Evolutionary conservation across 2,888 invertebrate genomes (phyloP).

Genomic region (Tachina lurida): DNA sequence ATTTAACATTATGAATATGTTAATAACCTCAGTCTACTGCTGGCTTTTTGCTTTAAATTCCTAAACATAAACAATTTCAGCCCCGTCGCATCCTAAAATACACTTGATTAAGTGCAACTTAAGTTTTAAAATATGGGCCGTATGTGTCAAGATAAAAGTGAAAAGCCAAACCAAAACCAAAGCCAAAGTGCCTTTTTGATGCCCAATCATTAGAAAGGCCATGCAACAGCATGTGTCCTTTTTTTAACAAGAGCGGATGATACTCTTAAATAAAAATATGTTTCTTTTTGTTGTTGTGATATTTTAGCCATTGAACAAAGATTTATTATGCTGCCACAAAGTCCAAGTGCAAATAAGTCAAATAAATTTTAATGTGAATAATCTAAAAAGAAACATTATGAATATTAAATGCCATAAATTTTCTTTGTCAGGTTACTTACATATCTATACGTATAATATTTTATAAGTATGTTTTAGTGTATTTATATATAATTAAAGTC

Average conservation of each 20-base stretch:
- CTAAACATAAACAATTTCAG: no score
- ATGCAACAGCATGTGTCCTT: conserved; percentile 32
- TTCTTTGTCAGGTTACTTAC: conserved; percentile 46
- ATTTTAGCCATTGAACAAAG: conserved; percentile 79
- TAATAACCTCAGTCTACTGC: no score
- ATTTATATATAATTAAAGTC: conserved; percentile 75
- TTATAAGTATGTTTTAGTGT: conserved; percentile 5
- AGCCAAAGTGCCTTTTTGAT: conserved; percentile 34
- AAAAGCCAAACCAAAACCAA: conserved; percentile 18
- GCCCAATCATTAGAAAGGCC: conserved; percentile 42
- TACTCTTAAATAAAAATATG: conserved; percentile 8
- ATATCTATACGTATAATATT: neutral
- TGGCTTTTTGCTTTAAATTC: no score
- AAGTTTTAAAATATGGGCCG: no score
- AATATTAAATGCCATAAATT: conserved; percentile 50
- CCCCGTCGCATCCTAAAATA: no score
- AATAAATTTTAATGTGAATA: conserved; percentile 81
- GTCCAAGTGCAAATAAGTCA: conserved; percentile 81
- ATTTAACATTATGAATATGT: no score
- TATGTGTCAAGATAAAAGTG: neutral
- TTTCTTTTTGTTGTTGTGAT: conserved; percentile 21
- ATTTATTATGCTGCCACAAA: conserved; percentile 80
- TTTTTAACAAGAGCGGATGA: conserved; percentile 41
- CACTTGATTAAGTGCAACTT: no score
- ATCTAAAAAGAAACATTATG: conserved; percentile 72